phyloP scores from a whole-genome alignment of 92 coral and sea anemone species.

The Phenganax stokvisi region DNA sequence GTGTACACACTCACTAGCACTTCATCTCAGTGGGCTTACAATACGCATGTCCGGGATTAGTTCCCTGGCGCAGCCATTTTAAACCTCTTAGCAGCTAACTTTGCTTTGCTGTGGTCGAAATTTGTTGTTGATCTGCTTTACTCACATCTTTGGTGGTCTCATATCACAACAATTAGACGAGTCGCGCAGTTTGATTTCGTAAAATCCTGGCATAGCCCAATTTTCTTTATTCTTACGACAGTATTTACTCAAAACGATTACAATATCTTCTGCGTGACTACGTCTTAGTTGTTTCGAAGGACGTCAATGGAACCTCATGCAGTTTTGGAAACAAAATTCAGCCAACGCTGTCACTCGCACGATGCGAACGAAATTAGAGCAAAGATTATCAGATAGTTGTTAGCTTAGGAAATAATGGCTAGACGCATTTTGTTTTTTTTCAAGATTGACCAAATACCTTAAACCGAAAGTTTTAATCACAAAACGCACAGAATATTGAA shows the following conservation, averaged over 20 bases:
- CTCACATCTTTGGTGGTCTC: constrained; percentile 37
- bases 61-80: not conserved
- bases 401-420: not conserved
- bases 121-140: constrained; percentile 4
- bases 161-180: not conserved
- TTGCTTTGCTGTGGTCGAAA: constrained; percentile 32
- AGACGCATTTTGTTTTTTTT: constrained; percentile 5
- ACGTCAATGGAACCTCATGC: not conserved
- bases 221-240: not conserved
- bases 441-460: constrained; percentile 1
- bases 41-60: constrained; percentile 24
- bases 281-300: not conserved
- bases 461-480: constrained; percentile 4
- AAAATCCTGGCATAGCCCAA: not conserved
- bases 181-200: not conserved
- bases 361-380: not conserved
- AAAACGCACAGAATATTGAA: constrained; percentile 5
- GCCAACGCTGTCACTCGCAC: not conserved
- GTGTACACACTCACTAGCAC: not conserved
- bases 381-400: not conserved
- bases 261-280: not conserved
- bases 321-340: not conserved
- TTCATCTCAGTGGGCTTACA: constrained; percentile 13
- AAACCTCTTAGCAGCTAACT: constrained; percentile 29
- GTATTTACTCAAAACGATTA: not conserved